phyloP scores from a whole-genome alignment of 2,888 invertebrate species.

The Asteroscopus sphinx region DNA sequence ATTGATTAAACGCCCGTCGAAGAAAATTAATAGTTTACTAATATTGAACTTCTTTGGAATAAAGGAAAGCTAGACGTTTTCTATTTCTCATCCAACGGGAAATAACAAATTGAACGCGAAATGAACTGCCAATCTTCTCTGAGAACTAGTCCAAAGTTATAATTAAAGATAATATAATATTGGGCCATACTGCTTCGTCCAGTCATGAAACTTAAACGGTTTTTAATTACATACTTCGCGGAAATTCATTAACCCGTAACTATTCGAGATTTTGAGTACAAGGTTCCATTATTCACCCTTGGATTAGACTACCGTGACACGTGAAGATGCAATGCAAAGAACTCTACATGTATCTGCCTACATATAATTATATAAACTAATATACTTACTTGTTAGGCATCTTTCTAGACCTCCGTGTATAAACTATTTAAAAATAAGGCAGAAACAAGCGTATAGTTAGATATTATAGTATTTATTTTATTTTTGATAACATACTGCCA shows the following conservation, averaged over 20 bases:
- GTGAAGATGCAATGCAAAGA: background rate
- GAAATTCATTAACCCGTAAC: slow-evolving; percentile 37
- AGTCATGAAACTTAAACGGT: slow-evolving; percentile 32
- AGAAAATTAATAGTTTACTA: slow-evolving; percentile 5
- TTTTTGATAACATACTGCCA: slow-evolving; percentile 5
- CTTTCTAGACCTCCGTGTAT: slow-evolving; percentile 10
- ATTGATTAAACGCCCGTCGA: slow-evolving; percentile 2
- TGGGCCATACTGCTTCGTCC: slow-evolving; percentile 14
- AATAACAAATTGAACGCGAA: slow-evolving; percentile 33
- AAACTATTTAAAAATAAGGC: slow-evolving; percentile 31
- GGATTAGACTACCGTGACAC: slow-evolving; percentile 11
- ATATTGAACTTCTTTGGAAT: slow-evolving; percentile 10
- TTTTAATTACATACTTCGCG: slow-evolving; percentile 50
- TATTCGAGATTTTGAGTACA: slow-evolving; percentile 36
- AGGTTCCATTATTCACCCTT: slow-evolving; percentile 27
- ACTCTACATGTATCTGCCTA: background rate
- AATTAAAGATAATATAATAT: slow-evolving; percentile 24
- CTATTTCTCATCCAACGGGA: slow-evolving; percentile 22
- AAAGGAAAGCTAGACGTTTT: slow-evolving; percentile 16
- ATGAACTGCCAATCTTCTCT: slow-evolving; percentile 35
- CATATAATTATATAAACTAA: too few relatives aligned
- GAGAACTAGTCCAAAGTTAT: slow-evolving; percentile 8
- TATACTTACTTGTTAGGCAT: slow-evolving; percentile 10
- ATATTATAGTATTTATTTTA: slow-evolving; percentile 22
- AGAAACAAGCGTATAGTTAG: slow-evolving; percentile 22